Evolutionary conservation across 2,888 invertebrate species (phyloP), one percentile per base, ranked within the genome.

Genomic region (Trichogramma dendrolimi): DNA sequence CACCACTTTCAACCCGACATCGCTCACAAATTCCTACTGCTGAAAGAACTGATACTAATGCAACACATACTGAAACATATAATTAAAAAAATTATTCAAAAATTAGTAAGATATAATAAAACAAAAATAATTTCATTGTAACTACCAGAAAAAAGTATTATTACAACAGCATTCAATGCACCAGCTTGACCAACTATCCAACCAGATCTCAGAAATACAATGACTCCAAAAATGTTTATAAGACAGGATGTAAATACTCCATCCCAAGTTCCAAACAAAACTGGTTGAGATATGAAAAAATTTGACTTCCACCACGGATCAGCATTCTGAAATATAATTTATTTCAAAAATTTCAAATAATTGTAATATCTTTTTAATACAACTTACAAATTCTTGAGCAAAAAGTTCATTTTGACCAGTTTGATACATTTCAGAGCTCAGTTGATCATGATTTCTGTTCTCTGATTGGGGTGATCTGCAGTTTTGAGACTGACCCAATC

Each of bases 161-260:
- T 91, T 68, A 91, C 80, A 65, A 91, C 85, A 62, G 90, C 92
- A 83, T 90, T 86, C 56, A 91, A 81, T 70, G 92, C 85, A 62
- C 93, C 93, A 66, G 92, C 92, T 80, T 94, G 90, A 48, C 91
- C 96, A 57, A 98, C 96, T 75, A 98, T 94, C 97, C 97, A 98
- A 67, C 97, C 97, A 65, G 96, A 94, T 72, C 97, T 84, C 63
- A 98, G 83, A 80, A 98, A 97, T 64, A 97, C 95, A 79, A 97
- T 96, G 0, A 97, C 96, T 74, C 97, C 96, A 82, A 98, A 95
- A 62, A 97, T 94, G 80, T 97, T 97, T 75, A 97, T 95, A 73
- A 98, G 87, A 77, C 96, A 96, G 57, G 96, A 95, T 60, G 96
- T 96, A 78, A 96, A 98, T 6, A 98, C 97, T 67, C 97, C 97